A percentile compares a stretch with the other conserved stretches of the same genome.
These are phyloP conservation scores for Epinephelus lanceolatus DNA, from an alignment of 2,113 vertebrate species.

Conservation along the genomic window DNA sequence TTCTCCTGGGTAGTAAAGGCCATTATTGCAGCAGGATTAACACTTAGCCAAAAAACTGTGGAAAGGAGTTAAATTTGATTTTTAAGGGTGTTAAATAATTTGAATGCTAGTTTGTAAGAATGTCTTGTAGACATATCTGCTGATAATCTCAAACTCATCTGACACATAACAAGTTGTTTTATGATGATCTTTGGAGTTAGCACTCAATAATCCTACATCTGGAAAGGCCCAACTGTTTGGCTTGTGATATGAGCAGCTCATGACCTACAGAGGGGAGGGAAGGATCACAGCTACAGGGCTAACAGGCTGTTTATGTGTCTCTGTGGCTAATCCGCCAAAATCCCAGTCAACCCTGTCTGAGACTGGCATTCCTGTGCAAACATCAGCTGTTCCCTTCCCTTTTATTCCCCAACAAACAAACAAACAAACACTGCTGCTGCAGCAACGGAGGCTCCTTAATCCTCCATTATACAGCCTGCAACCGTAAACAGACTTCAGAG, in stretches of 20 bases:
- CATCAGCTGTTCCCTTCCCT: constrained; percentile 26
- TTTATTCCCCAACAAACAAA: constrained; percentile 30
- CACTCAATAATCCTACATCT: constrained; percentile 21
- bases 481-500: not conserved
- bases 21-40: not conserved
- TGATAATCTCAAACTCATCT: constrained; percentile 7
- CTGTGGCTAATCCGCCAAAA: constrained; percentile 55
- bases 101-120: not conserved
- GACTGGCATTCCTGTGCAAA: constrained; percentile 47
- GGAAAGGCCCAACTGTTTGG: not conserved
- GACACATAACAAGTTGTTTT: constrained; percentile 28
- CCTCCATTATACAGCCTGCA: constrained; percentile 31
- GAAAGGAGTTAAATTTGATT: not conserved
- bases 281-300: constrained; percentile 21
- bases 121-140: not conserved
- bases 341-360: constrained; percentile 47
- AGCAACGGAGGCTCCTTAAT: constrained; percentile 26
- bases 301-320: constrained; percentile 43
- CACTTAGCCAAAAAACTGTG: not conserved
- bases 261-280: constrained; percentile 2
- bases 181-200: constrained; percentile 14
- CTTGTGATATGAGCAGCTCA: not conserved
- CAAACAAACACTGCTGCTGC: not conserved
- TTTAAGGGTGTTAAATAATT: not conserved
- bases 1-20: not conserved